Percentiles rank a stretch among this genome's conserved stretches.
phyloP scores from a whole-genome alignment of 2,888 invertebrate species.

The Scaptomyza polygonia region DNA sequence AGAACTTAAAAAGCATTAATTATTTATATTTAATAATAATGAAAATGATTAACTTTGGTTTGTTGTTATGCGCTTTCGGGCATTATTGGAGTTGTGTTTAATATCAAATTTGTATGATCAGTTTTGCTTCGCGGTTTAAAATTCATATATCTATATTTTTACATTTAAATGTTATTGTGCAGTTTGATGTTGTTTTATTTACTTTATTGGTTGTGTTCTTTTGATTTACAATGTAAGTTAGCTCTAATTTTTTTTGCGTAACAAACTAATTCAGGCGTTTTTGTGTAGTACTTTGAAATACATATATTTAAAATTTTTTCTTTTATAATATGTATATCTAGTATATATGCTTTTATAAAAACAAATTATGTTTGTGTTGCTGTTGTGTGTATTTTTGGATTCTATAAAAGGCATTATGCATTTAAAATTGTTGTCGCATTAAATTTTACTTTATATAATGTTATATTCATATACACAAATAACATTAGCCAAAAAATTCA shows the following conservation, averaged over 20 bases:
- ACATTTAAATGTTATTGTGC: slow-evolving; percentile 82
- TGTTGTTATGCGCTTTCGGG: slow-evolving; percentile 46
- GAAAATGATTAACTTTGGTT: slow-evolving; percentile 57
- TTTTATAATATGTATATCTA: slow-evolving; percentile 60
- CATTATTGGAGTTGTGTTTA: slow-evolving; percentile 47
- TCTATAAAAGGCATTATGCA: slow-evolving; percentile 71
- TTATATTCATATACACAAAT: slow-evolving; percentile 56
- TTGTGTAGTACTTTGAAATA: slow-evolving; percentile 60
- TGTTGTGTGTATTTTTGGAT: slow-evolving; percentile 43
- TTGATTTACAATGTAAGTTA: slow-evolving; percentile 69
- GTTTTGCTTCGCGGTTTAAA: slow-evolving; percentile 58
- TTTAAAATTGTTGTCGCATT: slow-evolving; percentile 71
- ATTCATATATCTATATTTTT: slow-evolving; percentile 70
- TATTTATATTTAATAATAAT: slow-evolving; percentile 80
- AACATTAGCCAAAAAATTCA: too few species aligned
- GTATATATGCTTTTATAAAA: slow-evolving; percentile 70
- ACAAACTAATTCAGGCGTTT: slow-evolving; percentile 76
- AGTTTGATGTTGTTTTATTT: slow-evolving; percentile 64
- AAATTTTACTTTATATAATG: slow-evolving; percentile 59
- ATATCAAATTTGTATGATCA: slow-evolving; percentile 65
- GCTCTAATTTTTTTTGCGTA: slow-evolving; percentile 68
- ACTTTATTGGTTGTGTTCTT: slow-evolving; percentile 42
- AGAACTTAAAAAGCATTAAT: slow-evolving; percentile 83
- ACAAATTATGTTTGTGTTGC: slow-evolving; percentile 60
- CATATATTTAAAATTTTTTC: slow-evolving; percentile 41